These are phyloP conservation scores for Gavia stellata DNA, from an alignment of 2,113 vertebrate genomes.

Conservation along the genomic window DNA sequence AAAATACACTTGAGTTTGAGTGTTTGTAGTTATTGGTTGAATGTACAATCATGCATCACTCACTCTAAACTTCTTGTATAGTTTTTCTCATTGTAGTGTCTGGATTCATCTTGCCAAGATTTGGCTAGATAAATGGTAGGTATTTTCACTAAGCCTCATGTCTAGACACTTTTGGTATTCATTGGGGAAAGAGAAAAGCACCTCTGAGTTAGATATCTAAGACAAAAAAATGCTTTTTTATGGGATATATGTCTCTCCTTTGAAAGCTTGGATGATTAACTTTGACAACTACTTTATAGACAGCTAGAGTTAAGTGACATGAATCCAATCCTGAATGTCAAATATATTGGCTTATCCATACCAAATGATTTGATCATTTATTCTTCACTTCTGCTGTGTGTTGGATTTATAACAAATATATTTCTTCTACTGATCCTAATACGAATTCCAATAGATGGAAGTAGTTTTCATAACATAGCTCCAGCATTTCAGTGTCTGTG, in stretches of 20 bases:
- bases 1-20: not conserved
- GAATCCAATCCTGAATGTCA: not conserved
- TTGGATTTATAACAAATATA: not conserved
- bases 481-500: not conserved
- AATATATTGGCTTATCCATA: not conserved
- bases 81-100: not conserved
- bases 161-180: not conserved
- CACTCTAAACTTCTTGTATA: not conserved
- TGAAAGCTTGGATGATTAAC: not conserved
- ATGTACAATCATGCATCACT: not conserved
- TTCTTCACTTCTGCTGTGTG: not conserved
- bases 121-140: not conserved
- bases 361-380: not conserved
- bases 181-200: not conserved
- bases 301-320: not conserved
- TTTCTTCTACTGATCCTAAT: not conserved
- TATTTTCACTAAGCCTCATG: not conserved
- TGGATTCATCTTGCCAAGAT: not conserved
- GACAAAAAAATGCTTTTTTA: not conserved
- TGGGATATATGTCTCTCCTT: not conserved
- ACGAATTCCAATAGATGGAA: not conserved
- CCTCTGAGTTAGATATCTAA: not conserved
- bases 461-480: not conserved
- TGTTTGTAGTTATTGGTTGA: not conserved
- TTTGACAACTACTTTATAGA: not conserved